Percentiles rank a stretch among this genome's conserved stretches.
Conservation (phyloP, 2,888 invertebrate species). For the Drosophila melanosoma region DNA sequence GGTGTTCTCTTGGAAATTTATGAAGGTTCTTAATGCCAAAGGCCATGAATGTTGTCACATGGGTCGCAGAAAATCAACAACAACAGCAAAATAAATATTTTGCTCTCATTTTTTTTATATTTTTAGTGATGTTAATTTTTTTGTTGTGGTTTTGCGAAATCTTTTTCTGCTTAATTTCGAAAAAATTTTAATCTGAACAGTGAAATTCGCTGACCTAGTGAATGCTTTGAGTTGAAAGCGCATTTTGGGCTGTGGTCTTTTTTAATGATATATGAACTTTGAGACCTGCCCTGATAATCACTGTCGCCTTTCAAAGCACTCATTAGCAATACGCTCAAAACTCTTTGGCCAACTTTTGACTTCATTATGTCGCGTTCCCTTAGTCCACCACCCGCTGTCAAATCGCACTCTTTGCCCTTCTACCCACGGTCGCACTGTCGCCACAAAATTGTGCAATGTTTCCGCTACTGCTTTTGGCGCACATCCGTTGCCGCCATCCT, state of each 20-base stretch:
- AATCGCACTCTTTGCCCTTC: background rate
- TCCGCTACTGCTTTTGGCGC: slow-evolving; percentile 74
- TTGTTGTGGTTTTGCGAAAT: background rate
- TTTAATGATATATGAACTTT: slow-evolving; percentile 22
- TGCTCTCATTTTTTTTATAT: slow-evolving; percentile 10
- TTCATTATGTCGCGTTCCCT: slow-evolving; percentile 73
- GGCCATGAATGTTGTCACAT: slow-evolving; percentile 75
- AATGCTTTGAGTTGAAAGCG: slow-evolving; percentile 16
- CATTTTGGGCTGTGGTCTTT: slow-evolving; percentile 22
- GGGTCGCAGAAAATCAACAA: slow-evolving; percentile 61
- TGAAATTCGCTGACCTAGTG: background rate
- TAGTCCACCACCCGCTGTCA: slow-evolving; percentile 17
- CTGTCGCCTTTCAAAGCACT: slow-evolving; percentile 68
- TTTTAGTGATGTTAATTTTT: slow-evolving; percentile 26
- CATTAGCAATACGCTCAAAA: slow-evolving; percentile 76
- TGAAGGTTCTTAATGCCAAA: slow-evolving; percentile 75
- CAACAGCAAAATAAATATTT: slow-evolving; percentile 29
- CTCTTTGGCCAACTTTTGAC: slow-evolving; percentile 76
- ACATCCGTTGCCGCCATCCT: slow-evolving; percentile 72
- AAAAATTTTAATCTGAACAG: background rate
- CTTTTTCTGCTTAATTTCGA: background rate
- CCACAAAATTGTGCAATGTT: slow-evolving; percentile 79
- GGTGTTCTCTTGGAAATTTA: slow-evolving; percentile 65
- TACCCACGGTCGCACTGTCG: slow-evolving; percentile 53
- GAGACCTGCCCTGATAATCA: slow-evolving; percentile 62